phyloP scores from a whole-genome alignment of 2,113 vertebrate genomes.

The Periophthalmus modestus region DNA sequence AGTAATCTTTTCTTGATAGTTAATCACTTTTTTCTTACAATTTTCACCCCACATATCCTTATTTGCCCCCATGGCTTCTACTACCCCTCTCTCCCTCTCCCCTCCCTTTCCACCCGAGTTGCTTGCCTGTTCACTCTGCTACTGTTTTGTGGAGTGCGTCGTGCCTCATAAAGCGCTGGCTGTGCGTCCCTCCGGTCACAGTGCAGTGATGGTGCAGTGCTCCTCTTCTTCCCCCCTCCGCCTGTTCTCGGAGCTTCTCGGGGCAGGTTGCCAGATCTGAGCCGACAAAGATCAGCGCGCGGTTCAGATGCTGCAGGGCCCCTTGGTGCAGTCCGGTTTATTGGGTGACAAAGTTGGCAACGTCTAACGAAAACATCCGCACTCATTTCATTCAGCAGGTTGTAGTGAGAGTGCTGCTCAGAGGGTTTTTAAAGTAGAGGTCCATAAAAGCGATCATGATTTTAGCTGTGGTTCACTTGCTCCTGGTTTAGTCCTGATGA shows the following conservation, averaged over 20 bases:
- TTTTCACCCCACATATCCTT: neutral
- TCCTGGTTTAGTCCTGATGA: too few relatives aligned
- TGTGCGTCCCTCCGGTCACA: neutral
- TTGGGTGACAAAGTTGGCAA: constrained; percentile 9
- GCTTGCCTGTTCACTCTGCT: constrained; percentile 2
- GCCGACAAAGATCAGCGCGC: constrained; percentile 11
- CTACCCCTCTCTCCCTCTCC: neutral
- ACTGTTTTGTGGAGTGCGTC: neutral
- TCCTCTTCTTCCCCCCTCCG: neutral
- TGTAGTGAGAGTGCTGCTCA: neutral
- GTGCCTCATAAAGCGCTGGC: constrained; percentile 5
- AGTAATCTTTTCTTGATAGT: too few relatives aligned
- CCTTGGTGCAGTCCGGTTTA: constrained; percentile 14
- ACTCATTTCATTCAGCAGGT: constrained; percentile 7
- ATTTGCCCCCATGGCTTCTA: neutral
- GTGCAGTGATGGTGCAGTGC: constrained; percentile 1
- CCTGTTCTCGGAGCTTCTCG: constrained; percentile 2
- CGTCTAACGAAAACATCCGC: constrained; percentile 7
- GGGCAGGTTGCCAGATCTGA: constrained; percentile 12
- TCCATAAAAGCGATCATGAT: neutral
- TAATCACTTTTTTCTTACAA: neutral
- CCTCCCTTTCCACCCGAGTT: neutral
- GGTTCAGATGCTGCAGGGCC: constrained; percentile 9
- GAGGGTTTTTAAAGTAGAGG: neutral
- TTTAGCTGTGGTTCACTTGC: neutral